Evolutionary conservation across 2,113 vertebrate species (phyloP), one percentile per base, ranked within the genome.

Genomic region (Dipodomys merriami): DNA sequence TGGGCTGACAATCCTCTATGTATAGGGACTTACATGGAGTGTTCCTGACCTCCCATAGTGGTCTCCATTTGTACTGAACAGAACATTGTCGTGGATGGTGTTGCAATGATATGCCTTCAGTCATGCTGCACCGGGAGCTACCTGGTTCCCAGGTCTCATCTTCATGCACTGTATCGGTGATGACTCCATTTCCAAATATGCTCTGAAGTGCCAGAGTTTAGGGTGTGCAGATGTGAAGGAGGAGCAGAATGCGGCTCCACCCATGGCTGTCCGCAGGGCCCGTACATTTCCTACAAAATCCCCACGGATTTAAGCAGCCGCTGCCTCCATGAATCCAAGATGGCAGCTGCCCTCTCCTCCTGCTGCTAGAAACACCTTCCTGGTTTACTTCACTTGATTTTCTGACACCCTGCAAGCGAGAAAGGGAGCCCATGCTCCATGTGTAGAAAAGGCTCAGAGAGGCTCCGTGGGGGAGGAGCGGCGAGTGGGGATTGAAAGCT

Each of bases 81-180:
- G 12, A 77, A 65, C 65, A 65, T 8, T 4, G n/a, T 29, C 25
- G 35, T n/a, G 49, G 33, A 16, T 68, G 86, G 12, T 78, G 15
- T 19, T 23, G 23, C 20, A 88, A 57, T 78, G 25, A 33, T 2
- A 19, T 33, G 19, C 16, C n/a, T 2, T 5, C 6, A 6, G 13
- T 35, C 1, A 1, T 0, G 0, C 0, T 7, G 30, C 20, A 4
- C 22, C 11, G 13, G 0, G 30, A 11, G 12, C 7, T 27, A 9
- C 5, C 20, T 16, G 29, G 0, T 35, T 23, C 30, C 3, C 0
- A 1, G 18, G 18, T 27, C 2, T 30, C 18, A n/a, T 65, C 30
- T 11, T 25, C 7, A 11, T 2, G 7, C 3, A 13, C 22, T 7
- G 9, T 30, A 29, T 16, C 27, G 11, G 6, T 3, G 5, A 18